Percentiles rank a stretch among this genome's conserved stretches.
Evolutionary conservation across 2,797 vertebrate genomes (phyloP).

Genomic region (Miichthys miiuy): DNA sequence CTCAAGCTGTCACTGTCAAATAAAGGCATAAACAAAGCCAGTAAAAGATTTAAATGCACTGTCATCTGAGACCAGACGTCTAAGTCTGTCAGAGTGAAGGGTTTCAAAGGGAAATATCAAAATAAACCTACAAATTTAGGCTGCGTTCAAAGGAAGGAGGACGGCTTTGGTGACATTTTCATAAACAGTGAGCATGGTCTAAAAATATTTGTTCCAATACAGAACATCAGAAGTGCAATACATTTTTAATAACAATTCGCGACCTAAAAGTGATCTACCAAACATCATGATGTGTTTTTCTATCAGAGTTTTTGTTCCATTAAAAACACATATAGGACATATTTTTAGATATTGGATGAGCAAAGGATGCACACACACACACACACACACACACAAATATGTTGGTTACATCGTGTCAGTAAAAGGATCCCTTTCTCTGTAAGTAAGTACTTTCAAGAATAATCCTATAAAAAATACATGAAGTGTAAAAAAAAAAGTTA

Average conservation of each 20-base stretch:
- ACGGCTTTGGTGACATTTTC: conserved; percentile 37
- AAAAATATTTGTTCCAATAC: conserved; percentile 30
- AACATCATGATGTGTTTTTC: too few relatives aligned
- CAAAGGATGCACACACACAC: neutral
- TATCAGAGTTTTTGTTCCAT: too few relatives aligned
- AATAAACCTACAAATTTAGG: conserved; percentile 32
- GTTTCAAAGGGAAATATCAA: conserved; percentile 18
- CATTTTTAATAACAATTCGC: conserved; percentile 7
- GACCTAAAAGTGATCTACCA: neutral
- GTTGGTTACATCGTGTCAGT: neutral
- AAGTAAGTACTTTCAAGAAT: neutral
- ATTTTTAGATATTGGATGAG: neutral
- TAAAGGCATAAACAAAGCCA: too few relatives aligned
- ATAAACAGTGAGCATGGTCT: neutral
- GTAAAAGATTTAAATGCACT: neutral
- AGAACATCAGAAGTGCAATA: neutral
- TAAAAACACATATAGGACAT: too few relatives aligned
- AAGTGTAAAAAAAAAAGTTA: neutral
- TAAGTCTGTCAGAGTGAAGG: conserved; percentile 10
- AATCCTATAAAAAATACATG: conserved; percentile 1
- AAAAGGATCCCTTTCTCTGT: neutral
- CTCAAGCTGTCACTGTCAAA: too few relatives aligned
- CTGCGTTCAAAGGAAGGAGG: conserved; percentile 20
- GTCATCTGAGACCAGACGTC: neutral
- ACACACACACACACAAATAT: neutral